Conservation (phyloP, 2,888 invertebrate species). For the Ischnus inquisitorius region DNA sequence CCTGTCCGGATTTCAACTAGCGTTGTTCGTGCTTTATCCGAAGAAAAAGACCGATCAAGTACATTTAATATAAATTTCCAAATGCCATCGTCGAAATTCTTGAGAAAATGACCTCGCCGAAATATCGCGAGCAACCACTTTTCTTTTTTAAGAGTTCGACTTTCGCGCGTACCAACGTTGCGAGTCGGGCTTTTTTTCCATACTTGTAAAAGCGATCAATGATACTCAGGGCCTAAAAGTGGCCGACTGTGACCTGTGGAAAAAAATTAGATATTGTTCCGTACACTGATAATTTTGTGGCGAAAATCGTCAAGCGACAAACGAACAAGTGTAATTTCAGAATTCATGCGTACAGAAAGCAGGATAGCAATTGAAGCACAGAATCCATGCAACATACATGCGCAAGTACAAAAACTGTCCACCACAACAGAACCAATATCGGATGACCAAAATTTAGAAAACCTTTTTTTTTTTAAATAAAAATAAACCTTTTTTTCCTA, state of each 20-base stretch:
- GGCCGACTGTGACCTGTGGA: not conserved
- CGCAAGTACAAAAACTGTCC: conserved; percentile 25
- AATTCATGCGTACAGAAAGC: not conserved
- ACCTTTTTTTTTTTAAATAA: no score
- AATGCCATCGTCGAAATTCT: conserved; percentile 1
- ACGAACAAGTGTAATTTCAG: not conserved
- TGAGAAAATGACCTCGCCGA: not conserved
- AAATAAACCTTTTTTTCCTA: no score
- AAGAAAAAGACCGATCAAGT: conserved; percentile 80
- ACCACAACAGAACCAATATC: not conserved
- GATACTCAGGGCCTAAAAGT: not conserved
- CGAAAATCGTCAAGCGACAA: not conserved
- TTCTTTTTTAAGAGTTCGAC: not conserved
- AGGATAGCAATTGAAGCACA: not conserved
- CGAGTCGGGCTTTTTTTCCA: not conserved
- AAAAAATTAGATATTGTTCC: not conserved
- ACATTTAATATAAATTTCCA: conserved; percentile 76
- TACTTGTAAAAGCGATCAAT: not conserved
- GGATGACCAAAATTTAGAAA: no score
- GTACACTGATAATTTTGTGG: not conserved
- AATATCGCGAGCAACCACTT: no score
- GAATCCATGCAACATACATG: conserved; percentile 14
- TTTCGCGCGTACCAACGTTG: no score
- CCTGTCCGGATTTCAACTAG: conserved; percentile 91
- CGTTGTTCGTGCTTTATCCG: conserved; percentile 92